Percentiles rank a stretch among this genome's conserved stretches.
Evolutionary conservation across 1,140 invertebrate genomes (phyloP).

Genomic region (Lucilia sericata): DNA sequence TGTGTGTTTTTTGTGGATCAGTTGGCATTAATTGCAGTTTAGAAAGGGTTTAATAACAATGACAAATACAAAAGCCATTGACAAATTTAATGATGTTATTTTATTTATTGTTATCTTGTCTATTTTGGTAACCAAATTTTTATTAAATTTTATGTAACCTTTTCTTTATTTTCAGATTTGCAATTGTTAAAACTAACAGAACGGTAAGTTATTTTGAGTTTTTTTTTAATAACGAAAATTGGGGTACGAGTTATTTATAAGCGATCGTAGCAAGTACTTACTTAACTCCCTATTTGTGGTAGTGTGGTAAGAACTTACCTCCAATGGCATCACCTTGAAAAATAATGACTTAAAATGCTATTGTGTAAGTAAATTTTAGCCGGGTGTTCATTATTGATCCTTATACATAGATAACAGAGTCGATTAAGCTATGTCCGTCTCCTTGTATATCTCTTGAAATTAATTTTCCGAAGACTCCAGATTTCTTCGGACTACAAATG

Average conservation of each 20-base stretch:
- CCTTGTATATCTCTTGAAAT: too few relatives aligned
- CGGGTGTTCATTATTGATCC: too few relatives aligned
- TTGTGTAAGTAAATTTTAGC: too few relatives aligned
- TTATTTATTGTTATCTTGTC: slow-evolving; percentile 3
- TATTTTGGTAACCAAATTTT: not conserved
- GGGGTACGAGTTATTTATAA: not conserved
- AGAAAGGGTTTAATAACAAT: slow-evolving; percentile 2
- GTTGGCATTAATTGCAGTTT: not conserved
- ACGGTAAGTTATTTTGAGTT: not conserved
- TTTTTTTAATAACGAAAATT: not conserved
- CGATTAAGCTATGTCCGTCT: too few relatives aligned
- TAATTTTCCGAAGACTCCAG: too few relatives aligned
- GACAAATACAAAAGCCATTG: not conserved
- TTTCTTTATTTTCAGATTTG: not conserved
- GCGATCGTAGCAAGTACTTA: too few relatives aligned
- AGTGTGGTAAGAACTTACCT: too few relatives aligned
- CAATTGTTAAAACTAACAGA: not conserved
- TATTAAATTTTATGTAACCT: not conserved
- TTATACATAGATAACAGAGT: too few relatives aligned
- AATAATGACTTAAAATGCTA: too few relatives aligned
- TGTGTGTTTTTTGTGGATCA: not conserved
- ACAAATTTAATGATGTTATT: not conserved
- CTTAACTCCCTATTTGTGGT: too few relatives aligned
- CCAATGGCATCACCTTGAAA: too few relatives aligned
- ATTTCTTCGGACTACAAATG: too few relatives aligned